Evolutionary conservation across 2,888 invertebrate species (phyloP).

Genomic region (Pandemis heparana): DNA sequence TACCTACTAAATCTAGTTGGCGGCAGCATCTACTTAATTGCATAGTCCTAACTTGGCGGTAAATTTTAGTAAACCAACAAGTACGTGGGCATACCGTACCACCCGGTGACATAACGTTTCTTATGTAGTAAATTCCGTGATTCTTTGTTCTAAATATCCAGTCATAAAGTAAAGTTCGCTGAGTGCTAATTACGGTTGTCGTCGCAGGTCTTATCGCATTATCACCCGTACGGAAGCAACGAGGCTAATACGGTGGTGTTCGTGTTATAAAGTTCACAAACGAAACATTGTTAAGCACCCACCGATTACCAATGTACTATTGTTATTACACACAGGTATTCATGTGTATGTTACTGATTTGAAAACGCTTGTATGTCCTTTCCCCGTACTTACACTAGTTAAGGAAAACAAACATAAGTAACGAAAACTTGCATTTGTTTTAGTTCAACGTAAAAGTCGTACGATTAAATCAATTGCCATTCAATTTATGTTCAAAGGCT

Average conservation of each 20-base stretch:
- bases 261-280: slow-evolving; percentile 13
- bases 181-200: slow-evolving; percentile 35
- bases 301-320: background rate
- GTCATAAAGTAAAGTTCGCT: background rate
- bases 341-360: background rate
- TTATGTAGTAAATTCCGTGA: background rate
- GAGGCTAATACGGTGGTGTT: slow-evolving; percentile 43
- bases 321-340: background rate
- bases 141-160: slow-evolving; percentile 16
- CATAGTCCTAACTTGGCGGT: too few species aligned
- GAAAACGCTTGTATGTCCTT: background rate
- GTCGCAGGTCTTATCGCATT: slow-evolving; percentile 46
- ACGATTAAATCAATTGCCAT: background rate
- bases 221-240: slow-evolving; percentile 48
- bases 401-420: background rate
- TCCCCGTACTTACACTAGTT: background rate
- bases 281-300: slow-evolving; percentile 7
- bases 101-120: background rate
- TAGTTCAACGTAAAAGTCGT: background rate
- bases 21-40: too few species aligned
- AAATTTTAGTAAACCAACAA: background rate
- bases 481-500: too few species aligned
- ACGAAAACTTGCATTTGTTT: background rate
- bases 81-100: background rate
- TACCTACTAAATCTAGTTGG: too few species aligned